Conservation (phyloP, 2,797 vertebrate species). For the Gouania willdenowi region DNA sequence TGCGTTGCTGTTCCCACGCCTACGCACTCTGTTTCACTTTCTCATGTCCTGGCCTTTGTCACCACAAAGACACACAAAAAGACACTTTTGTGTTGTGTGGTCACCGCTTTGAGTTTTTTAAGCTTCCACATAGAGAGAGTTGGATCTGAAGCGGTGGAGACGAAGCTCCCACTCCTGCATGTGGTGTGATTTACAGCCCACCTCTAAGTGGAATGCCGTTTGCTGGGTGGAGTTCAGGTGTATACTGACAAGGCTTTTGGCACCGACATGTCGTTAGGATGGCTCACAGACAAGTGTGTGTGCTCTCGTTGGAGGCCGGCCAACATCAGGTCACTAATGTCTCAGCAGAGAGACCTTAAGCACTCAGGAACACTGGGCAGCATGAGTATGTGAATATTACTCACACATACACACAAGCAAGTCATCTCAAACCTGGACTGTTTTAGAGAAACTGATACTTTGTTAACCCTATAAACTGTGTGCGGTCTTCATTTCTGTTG, state of each 20-base stretch:
- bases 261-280: slow-evolving; percentile 56
- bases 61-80: slow-evolving; percentile 44
- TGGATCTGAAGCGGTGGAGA: slow-evolving; percentile 8
- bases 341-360: slow-evolving; percentile 36
- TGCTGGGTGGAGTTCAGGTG: slow-evolving; percentile 68
- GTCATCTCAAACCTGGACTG: no score
- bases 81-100: slow-evolving; percentile 26
- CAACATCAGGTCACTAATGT: slow-evolving; percentile 59
- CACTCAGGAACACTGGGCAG: slow-evolving; percentile 30
- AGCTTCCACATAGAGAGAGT: slow-evolving; percentile 8
- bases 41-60: slow-evolving; percentile 36
- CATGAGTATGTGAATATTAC: slow-evolving; percentile 58
- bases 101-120: slow-evolving; percentile 10
- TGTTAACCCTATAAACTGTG: no score
- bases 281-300: slow-evolving; percentile 51
- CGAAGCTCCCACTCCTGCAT: slow-evolving; percentile 7
- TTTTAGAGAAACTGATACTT: no score
- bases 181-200: slow-evolving; percentile 53
- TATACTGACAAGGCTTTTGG: slow-evolving; percentile 75
- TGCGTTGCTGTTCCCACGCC: slow-evolving; percentile 63
- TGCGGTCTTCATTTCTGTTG: no score
- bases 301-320: slow-evolving; percentile 37
- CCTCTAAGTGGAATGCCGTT: slow-evolving; percentile 61
- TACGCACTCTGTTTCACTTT: slow-evolving; percentile 51
- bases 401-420: slow-evolving; percentile 45